Percentiles rank a stretch among this genome's conserved stretches.
These are phyloP conservation scores for Carapus acus DNA, from an alignment of 2,797 vertebrate species.

Conservation along the genomic window DNA sequence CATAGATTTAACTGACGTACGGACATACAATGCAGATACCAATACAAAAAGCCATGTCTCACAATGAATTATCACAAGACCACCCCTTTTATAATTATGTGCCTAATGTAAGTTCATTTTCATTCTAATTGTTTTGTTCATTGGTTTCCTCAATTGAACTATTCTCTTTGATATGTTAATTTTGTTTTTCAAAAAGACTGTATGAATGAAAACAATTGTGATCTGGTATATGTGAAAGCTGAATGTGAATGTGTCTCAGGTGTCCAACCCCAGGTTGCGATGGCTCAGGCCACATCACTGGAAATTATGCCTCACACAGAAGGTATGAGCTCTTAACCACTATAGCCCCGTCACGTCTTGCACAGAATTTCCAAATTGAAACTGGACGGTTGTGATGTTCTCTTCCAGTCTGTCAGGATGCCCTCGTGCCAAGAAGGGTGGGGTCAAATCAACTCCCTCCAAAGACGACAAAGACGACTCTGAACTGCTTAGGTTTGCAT, in stretches of 20 bases:
- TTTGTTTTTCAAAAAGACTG: too few relatives aligned
- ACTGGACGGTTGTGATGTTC: constrained; percentile 12
- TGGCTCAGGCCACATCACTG: constrained; percentile 97
- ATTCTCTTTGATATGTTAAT: too few relatives aligned
- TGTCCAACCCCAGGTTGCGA: constrained; percentile 98
- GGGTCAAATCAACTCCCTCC: constrained; percentile 85
- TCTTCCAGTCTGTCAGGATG: constrained; percentile 90
- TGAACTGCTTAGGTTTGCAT: constrained; percentile 84
- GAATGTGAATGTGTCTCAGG: constrained; percentile 68
- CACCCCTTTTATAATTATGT: too few relatives aligned
- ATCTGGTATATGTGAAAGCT: not conserved
- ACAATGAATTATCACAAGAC: too few relatives aligned
- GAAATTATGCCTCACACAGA: constrained; percentile 97
- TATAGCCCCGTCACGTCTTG: not conserved
- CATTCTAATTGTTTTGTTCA: too few relatives aligned
- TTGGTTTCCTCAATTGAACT: too few relatives aligned
- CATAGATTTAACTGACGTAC: too few relatives aligned
- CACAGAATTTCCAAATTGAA: not conserved
- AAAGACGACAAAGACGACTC: constrained; percentile 99
- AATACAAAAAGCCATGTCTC: too few relatives aligned
- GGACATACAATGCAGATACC: too few relatives aligned
- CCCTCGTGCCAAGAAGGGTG: constrained; percentile 96
- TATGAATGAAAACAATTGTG: too few relatives aligned
- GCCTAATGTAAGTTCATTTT: too few relatives aligned
- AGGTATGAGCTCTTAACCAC: constrained; percentile 69